Percentiles rank a stretch among this genome's conserved stretches.
phyloP scores from a whole-genome alignment of 2,113 vertebrate species.

The Corythornis madagascariensis region DNA sequence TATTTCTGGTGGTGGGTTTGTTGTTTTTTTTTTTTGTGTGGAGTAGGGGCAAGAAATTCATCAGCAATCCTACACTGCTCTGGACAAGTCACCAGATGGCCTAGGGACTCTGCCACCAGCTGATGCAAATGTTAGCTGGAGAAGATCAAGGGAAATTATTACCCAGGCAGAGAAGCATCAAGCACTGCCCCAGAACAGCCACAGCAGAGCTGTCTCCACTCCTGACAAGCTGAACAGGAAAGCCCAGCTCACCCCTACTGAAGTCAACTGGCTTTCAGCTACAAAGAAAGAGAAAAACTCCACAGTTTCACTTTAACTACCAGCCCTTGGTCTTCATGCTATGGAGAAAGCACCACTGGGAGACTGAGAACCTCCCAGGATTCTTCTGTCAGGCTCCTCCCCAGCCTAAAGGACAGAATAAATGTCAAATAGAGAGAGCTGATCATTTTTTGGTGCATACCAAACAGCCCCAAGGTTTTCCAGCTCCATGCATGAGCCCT shows the following conservation, averaged over 20 bases:
- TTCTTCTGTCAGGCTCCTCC: background rate
- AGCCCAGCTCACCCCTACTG: background rate
- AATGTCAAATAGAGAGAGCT: background rate
- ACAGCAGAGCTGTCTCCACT: background rate
- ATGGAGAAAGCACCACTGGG: background rate
- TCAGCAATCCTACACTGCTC: constrained; percentile 30
- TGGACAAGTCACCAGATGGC: constrained; percentile 57
- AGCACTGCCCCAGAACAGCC: background rate
- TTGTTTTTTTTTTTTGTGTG: background rate
- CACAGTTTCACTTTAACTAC: background rate
- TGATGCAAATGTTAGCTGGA: background rate
- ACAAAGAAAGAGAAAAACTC: background rate
- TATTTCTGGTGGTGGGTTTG: background rate
- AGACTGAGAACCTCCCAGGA: background rate
- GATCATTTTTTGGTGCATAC: background rate
- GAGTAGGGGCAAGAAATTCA: constrained; percentile 48
- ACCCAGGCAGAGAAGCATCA: background rate
- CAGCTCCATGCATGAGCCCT: background rate
- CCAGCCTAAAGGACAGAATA: background rate
- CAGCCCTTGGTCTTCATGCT: background rate
- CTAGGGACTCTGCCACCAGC: background rate
- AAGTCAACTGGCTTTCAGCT: background rate
- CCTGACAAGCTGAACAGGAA: background rate
- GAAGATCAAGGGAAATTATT: constrained; percentile 2
- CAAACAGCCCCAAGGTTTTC: background rate